A percentile compares a stretch with the other conserved stretches of the same genome.
Conservation (phyloP, 2,797 vertebrate genomes). For the Anableps anableps region DNA sequence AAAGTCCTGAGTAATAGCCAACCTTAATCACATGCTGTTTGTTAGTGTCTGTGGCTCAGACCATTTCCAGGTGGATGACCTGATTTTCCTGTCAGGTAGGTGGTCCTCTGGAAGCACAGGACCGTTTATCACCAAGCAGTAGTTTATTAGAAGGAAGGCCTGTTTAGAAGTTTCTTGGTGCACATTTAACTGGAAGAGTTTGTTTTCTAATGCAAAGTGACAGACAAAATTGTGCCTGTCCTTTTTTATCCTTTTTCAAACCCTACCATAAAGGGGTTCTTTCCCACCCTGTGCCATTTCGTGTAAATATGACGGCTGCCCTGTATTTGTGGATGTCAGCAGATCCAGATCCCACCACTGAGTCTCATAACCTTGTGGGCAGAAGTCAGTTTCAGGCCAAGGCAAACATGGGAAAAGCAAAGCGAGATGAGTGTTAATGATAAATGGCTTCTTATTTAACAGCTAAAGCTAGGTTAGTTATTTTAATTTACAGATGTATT, state of each 20-base stretch:
- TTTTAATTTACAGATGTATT: constrained; percentile 11
- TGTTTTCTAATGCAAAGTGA: constrained; percentile 89
- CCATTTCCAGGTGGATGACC: constrained; percentile 78
- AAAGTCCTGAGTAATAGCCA: constrained; percentile 67
- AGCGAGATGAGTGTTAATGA: constrained; percentile 86
- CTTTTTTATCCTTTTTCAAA: constrained; percentile 62
- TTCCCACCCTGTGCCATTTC: constrained; percentile 83
- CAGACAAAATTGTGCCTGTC: constrained; percentile 91
- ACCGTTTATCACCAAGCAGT: constrained; percentile 84
- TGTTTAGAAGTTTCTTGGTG: constrained; percentile 74
- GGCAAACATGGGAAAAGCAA: constrained; percentile 90
- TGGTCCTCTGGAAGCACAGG: constrained; percentile 78
- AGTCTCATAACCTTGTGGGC: constrained; percentile 87
- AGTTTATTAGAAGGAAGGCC: constrained; percentile 83
- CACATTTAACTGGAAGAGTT: constrained; percentile 82
- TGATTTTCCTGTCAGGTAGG: constrained; percentile 76
- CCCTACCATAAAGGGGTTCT: constrained; percentile 40
- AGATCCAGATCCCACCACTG: constrained; percentile 88
- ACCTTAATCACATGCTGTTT: constrained; percentile 72
- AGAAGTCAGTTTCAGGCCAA: constrained; percentile 87
- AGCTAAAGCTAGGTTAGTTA: constrained; percentile 29
- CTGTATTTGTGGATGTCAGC: constrained; percentile 90
- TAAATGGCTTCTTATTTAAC: constrained; percentile 81
- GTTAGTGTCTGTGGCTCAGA: constrained; percentile 77
- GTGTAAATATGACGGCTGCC: constrained; percentile 89